Conservation (phyloP, 92 coral and sea anemone genomes). For the Porites cylindrica region DNA sequence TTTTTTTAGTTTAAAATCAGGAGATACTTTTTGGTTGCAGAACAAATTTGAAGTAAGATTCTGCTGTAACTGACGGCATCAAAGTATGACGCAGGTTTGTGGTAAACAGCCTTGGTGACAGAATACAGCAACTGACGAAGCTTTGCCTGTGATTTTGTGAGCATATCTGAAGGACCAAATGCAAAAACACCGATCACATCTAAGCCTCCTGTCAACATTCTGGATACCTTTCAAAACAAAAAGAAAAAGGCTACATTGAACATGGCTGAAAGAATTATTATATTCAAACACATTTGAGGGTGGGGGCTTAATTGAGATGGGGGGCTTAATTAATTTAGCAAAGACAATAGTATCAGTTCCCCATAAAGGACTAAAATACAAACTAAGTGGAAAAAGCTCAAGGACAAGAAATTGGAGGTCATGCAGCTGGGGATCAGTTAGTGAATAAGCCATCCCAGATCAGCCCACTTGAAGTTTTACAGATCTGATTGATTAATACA, state of each 20-base stretch:
- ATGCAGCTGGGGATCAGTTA: too few species aligned
- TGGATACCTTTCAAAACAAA: conserved; percentile 67
- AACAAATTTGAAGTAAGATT: conserved; percentile 89
- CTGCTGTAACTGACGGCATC: conserved; percentile 68
- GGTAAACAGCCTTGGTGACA: conserved; percentile 75
- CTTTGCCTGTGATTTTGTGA: conserved; percentile 76
- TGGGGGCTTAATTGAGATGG: too few species aligned
- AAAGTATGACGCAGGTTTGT: conserved; percentile 73
- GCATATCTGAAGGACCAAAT: conserved; percentile 90
- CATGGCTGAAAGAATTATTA: too few species aligned
- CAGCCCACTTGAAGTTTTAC: too few species aligned
- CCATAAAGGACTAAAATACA: too few species aligned
- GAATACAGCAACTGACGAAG: conserved; percentile 81
- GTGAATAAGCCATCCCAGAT: too few species aligned
- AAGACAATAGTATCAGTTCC: too few species aligned
- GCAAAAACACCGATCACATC: conserved; percentile 90
- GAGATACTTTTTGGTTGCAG: conserved; percentile 96
- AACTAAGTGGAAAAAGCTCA: too few species aligned
- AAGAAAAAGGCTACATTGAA: background rate
- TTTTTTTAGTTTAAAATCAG: background rate
- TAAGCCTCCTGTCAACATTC: conserved; percentile 92
- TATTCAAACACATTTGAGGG: too few species aligned
- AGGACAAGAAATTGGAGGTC: too few species aligned
- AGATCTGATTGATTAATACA: too few species aligned
- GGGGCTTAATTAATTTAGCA: too few species aligned